Base-by-base conservation (phyloP, 1,140 invertebrate species). In the Macrocentrus cingulum region DNA sequence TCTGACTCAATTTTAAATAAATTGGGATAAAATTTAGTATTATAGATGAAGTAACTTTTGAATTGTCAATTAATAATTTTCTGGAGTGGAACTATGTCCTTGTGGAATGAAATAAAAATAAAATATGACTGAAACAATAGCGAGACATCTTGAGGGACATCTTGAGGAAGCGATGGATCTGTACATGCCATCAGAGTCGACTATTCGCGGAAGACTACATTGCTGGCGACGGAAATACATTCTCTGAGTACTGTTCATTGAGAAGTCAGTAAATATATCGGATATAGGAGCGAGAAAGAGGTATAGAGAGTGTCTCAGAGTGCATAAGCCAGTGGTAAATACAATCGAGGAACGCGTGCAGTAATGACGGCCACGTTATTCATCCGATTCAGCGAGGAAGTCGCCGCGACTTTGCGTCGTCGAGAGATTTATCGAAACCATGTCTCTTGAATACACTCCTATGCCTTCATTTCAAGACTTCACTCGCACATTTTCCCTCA, bases 321-420 rank as follows among this genome's bases (percentile, higher is more conserved):
- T n/a, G n/a, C n/a, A n/a, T n/a, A n/a, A 22, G 20, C n/a, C 18
- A 23, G 36, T 23, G 37, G 39, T 49, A 50, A 49, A 50, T 46
- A 49, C 19, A 49, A 39, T 41, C n/a, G 39, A 29, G 25, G 41
- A 16, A 18, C 23, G 48, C 32, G 15, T 19, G 11, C 15, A 25
- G 55, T 57, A 57, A 57, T 57, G 55, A 57, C 45, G 29, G 34
- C 55, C 36, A 50, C 44, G 44, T 57, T 57, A 57, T 57, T 57
- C 55, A 57, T 57, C 34, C 36, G 23, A 50, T 49, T 50, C 37
- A 50, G 37, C 34, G 16, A 42, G 42, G 55, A 57, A 49, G 46
- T 29, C 19, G 36, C 16, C 11, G 5, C 20, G n/a, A n/a, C n/a
- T n/a, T n/a, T n/a, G n/a, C n/a, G n/a, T n/a, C n/a, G n/a, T 37